Evolutionary conservation across 2,888 invertebrate species (phyloP).

Genomic region (Heliconius charithonia): DNA sequence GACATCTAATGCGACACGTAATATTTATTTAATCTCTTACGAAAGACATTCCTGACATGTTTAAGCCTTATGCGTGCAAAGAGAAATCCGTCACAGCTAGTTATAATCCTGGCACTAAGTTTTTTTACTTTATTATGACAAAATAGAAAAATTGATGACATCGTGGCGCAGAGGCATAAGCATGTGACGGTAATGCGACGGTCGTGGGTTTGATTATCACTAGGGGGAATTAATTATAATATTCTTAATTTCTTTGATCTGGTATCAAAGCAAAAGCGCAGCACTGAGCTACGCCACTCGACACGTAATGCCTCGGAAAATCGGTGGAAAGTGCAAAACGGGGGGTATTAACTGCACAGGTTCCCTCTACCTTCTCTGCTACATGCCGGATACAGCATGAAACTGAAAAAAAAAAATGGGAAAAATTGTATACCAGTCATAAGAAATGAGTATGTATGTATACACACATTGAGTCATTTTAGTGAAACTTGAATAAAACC

Average conservation of each 20-base stretch:
- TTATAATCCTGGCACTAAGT: constrained; percentile 17
- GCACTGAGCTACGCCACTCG: too few species aligned
- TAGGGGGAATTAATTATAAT: too few species aligned
- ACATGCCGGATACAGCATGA: too few species aligned
- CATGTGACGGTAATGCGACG: too few species aligned
- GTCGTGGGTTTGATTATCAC: too few species aligned
- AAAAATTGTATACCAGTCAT: background rate
- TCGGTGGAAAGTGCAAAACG: too few species aligned
- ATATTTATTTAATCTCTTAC: constrained; percentile 42
- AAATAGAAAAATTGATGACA: background rate
- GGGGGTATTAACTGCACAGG: too few species aligned
- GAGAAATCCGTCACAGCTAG: constrained; percentile 39
- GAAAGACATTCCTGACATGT: constrained; percentile 38
- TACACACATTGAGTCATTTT: constrained; percentile 14
- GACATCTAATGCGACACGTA: constrained; percentile 34
- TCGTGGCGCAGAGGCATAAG: too few species aligned
- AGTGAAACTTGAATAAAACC: constrained; percentile 12
- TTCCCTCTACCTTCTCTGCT: too few species aligned
- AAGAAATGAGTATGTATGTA: background rate
- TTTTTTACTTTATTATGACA: constrained; percentile 6
- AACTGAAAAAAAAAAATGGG: background rate
- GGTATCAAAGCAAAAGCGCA: too few species aligned
- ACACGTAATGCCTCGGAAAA: too few species aligned
- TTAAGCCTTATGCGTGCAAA: constrained; percentile 40
- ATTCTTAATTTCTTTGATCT: too few species aligned